Evolutionary conservation across 2,113 vertebrate genomes (phyloP), one percentile per base, ranked within the genome.

Genomic region (Hipposideros armiger): DNA sequence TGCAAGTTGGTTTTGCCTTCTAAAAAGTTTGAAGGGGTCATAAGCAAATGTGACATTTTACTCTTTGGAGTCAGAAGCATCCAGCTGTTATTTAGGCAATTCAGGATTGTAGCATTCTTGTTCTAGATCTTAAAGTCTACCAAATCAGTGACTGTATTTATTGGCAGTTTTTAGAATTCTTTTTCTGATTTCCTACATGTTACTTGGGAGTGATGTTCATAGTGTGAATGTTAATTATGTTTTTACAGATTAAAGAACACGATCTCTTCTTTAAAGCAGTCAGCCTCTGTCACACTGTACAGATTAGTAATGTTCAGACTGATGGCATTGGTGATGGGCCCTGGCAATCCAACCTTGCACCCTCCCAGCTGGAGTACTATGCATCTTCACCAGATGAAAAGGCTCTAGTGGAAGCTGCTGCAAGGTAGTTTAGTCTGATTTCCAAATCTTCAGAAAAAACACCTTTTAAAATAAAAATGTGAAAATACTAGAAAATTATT

Each of bases 301-400:
- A 99, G 97, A 99, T 99, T 98, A 99, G 99, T 98, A 98, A 98
- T 64, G 99, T 99, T 94, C 99, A 99, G 83, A 97, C 98, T 15
- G 99, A 99, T 89, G 97, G 98, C 72, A 94, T 95, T 8, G 97
- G 97, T 6, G 99, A 99, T 95, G 98, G 98, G 0, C 99, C 99
- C 90, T 99, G 99, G 95, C 99, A 99, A 0, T 96, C 98, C 69
- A 99, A 98, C 30, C 99, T 99, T 52, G 98, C 99, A 73, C 96
- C 98, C 0, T 96, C 97, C 67, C 98, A 99, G 1, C 97, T 99
- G 98, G 99, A 99, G 64, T 99, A 99, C 97, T 99, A 99, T 6
- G 99, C 99, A 77, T 99, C 99, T 8, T 99, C 99, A 0, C 99
- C 99, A 3, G 99, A 99, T 94, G 99, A 99, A 98, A 99, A 99